Base-by-base conservation (phyloP, 2,113 vertebrate species). In the Aythya baeri region DNA sequence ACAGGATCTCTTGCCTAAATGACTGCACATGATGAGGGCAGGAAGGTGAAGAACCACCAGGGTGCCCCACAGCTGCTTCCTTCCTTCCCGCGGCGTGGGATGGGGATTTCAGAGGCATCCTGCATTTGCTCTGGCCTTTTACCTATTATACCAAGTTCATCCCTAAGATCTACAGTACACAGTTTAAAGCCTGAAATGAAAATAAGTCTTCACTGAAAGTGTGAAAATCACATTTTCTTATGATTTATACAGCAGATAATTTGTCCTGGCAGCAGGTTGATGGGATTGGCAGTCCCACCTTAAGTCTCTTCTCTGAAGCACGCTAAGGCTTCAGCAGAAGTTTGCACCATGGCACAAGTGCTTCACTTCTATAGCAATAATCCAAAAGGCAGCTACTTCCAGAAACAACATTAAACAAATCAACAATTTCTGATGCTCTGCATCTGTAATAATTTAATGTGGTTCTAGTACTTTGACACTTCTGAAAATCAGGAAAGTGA, bases 31-130 rank as follows among this genome's bases (percentile, higher is more conserved):
- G 22, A 7, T 2, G 3, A 54, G 38, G 26, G 22, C 11, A 21
- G 1, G 4, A 11, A 6, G 2, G 77, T 29, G 38, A 36, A 43
- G 66, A 63, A 18, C 55, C 16, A 44, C 73, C 10, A 50, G 1
- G 1, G 13, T 13, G 34, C 18, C 66, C 32, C 2, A 3, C 29
- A 31, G 58, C 34, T 20, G 4, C 77, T 29, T 67, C 25, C 8
- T 29, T 59, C 23, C 34, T 21, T 31, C 67, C 68, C 4, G 6
- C 4, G 1, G 18, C 4, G 1, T 0, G 0, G 46, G 36, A 61
- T 1, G 12, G 43, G 34, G 41, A 65, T n/a, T 62, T 43, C 44
- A 68, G 54, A 71, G 27, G 27, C 22, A 17, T 83, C 36, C 34
- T 44, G 44, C 41, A 21, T 89, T 88, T 92, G 70, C 66, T 92